phyloP scores from a whole-genome alignment of 1,140 invertebrate species.

The Ceratina calcarata region DNA sequence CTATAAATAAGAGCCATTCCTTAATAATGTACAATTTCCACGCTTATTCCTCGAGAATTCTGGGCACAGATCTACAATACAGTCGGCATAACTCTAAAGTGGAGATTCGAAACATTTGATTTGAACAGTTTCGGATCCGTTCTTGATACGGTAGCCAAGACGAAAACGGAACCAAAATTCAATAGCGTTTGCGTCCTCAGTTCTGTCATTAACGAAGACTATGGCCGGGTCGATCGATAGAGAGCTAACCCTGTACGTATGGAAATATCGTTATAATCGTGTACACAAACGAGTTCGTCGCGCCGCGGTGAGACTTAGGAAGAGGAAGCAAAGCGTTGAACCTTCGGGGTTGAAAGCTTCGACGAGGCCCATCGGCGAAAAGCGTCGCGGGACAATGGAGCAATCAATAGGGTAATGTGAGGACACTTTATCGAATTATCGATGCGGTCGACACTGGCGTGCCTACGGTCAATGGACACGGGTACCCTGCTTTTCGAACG shows the following conservation, averaged over 20 bases:
- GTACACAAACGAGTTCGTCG: conserved; percentile 62
- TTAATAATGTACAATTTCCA: too few species aligned
- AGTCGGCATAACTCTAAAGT: background rate
- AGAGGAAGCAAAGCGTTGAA: conserved; percentile 57
- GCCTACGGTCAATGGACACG: conserved; percentile 70
- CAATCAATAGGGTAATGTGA: conserved; percentile 81
- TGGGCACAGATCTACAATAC: too few species aligned
- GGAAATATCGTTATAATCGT: conserved; percentile 55
- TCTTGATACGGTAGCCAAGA: too few species aligned
- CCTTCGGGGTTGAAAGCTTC: conserved; percentile 70
- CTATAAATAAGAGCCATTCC: too few species aligned
- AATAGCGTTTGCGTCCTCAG: conserved; percentile 2
- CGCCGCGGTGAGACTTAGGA: conserved; percentile 60
- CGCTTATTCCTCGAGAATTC: too few species aligned
- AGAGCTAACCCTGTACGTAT: conserved; percentile 49
- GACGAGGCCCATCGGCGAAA: conserved; percentile 59
- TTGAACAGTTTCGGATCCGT: background rate
- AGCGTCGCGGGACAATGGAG: conserved; percentile 76
- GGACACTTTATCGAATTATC: conserved; percentile 80
- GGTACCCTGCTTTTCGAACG: conserved; percentile 68
- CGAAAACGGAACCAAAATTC: background rate
- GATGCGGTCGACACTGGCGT: conserved; percentile 73
- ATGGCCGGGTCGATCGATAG: conserved; percentile 25
- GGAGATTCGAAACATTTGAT: too few species aligned
- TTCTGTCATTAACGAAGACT: conserved; percentile 23